These are phyloP conservation scores for Lampris incognitus DNA, from an alignment of 2,113 vertebrate genomes.

Conservation along the genomic window DNA sequence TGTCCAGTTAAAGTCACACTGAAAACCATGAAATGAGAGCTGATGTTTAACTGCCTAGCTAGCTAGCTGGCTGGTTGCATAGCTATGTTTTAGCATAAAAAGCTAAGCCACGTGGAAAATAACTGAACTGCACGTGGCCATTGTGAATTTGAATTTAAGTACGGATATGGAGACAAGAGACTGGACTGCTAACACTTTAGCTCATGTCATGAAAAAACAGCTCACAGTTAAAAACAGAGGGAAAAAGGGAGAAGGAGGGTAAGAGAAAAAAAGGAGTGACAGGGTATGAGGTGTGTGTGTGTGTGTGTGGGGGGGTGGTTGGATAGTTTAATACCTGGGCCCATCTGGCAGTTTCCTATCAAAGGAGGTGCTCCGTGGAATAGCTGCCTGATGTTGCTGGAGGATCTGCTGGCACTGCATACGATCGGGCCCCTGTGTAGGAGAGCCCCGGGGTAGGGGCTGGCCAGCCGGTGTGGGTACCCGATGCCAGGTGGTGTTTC, in stretches of 20 bases:
- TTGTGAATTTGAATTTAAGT: too few species aligned
- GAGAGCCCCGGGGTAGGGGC: conserved; percentile 88
- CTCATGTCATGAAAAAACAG: too few species aligned
- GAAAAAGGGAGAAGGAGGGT: not conserved
- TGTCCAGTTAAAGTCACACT: too few species aligned
- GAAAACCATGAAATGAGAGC: too few species aligned
- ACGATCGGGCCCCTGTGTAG: conserved; percentile 90
- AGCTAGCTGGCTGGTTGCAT: too few species aligned
- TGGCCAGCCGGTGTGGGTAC: conserved; percentile 88
- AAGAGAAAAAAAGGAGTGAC: not conserved
- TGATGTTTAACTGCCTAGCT: too few species aligned
- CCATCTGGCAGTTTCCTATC: conserved; percentile 94
- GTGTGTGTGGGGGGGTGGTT: not conserved
- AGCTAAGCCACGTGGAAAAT: too few species aligned
- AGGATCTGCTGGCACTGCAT: conserved; percentile 91
- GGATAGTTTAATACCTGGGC: conserved; percentile 84
- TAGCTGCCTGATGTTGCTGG: conserved; percentile 89
- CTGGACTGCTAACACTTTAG: too few species aligned
- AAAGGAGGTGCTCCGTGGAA: conserved; percentile 96
- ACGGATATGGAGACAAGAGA: too few species aligned
- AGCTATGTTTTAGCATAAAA: too few species aligned
- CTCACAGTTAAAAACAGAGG: conserved; percentile 12
- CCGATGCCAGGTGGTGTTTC: conserved; percentile 97
- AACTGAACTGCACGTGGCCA: too few species aligned
- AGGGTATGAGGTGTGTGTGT: not conserved